Percentiles rank a stretch among this genome's conserved stretches.
phyloP scores from a whole-genome alignment of 1,140 invertebrate species.

The Orius insidiosus region DNA sequence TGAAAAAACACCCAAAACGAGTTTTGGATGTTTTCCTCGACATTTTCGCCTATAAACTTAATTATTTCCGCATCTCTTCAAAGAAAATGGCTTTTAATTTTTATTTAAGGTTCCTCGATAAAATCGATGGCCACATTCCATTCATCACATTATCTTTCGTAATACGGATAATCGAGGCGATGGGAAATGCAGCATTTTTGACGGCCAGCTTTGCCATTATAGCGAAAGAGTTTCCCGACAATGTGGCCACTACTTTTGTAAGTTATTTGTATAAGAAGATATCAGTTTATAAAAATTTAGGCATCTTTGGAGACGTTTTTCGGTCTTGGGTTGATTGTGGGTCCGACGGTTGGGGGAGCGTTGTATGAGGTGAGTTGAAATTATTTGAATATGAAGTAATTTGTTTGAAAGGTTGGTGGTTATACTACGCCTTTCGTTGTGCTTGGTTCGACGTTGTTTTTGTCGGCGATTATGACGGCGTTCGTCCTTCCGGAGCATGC shows the following conservation, averaged over 20 bases:
- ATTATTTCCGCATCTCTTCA: no score
- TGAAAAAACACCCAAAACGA: no score
- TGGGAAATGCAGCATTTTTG: slow-evolving; percentile 80
- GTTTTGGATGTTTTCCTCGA: no score
- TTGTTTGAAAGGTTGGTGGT: slow-evolving; percentile 43
- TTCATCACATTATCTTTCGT: slow-evolving; percentile 76
- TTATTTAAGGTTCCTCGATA: slow-evolving; percentile 51
- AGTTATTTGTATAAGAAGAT: slow-evolving; percentile 24
- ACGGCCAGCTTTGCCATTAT: slow-evolving; percentile 85
- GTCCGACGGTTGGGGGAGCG: slow-evolving; percentile 66
- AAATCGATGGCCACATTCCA: slow-evolving; percentile 54
- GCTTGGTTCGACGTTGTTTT: slow-evolving; percentile 56
- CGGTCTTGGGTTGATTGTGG: slow-evolving; percentile 71
- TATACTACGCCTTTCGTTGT: slow-evolving; percentile 75
- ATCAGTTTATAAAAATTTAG: slow-evolving; percentile 30
- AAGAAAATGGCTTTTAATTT: no score
- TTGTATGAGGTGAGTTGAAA: slow-evolving; percentile 42
- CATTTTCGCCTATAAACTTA: no score
- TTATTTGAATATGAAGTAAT: not conserved
- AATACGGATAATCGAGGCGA: slow-evolving; percentile 71
- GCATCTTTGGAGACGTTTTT: slow-evolving; percentile 77
- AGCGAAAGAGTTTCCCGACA: slow-evolving; percentile 77
- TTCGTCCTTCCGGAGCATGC: slow-evolving; percentile 49
- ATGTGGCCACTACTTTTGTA: slow-evolving; percentile 80
- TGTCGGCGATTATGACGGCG: slow-evolving; percentile 54